Percentiles rank a stretch among this genome's conserved stretches.
Evolutionary conservation across 2,797 vertebrate species (phyloP).

Genomic region (Chiroxiphia lanceolata): DNA sequence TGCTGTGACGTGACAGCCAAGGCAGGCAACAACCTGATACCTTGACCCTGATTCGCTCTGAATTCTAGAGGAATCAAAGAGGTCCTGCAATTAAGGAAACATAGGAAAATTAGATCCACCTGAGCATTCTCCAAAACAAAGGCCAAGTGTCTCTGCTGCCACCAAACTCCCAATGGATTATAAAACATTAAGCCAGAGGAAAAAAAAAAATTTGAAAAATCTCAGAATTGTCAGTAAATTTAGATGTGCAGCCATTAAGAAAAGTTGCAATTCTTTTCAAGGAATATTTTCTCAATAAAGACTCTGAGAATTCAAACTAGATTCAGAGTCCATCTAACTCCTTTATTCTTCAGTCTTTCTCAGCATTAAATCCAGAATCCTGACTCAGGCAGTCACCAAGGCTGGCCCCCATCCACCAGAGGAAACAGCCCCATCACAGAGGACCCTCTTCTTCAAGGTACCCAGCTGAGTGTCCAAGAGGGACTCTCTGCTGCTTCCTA

Average conservation of each 20-base stretch:
- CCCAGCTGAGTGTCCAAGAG: background rate
- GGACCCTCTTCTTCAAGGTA: background rate
- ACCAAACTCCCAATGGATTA: background rate
- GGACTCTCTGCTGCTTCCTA: background rate
- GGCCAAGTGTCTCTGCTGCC: background rate
- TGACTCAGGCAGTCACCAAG: background rate
- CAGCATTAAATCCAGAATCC: slow-evolving; percentile 5
- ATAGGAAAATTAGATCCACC: slow-evolving; percentile 8
- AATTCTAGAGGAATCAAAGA: slow-evolving; percentile 48
- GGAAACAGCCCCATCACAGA: background rate
- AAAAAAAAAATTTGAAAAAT: background rate
- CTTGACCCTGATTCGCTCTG: background rate
- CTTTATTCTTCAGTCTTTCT: background rate
- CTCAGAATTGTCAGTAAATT: background rate
- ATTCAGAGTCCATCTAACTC: background rate
- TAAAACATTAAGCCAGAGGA: background rate
- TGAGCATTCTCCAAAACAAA: background rate
- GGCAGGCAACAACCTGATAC: slow-evolving; percentile 1
- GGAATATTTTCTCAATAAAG: background rate
- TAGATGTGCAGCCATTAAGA: background rate
- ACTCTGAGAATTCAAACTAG: background rate
- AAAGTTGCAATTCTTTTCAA: background rate
- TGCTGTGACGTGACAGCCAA: background rate
- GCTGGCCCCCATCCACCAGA: background rate
- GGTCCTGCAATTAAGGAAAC: slow-evolving; percentile 15